A percentile compares a stretch with the other conserved stretches of the same genome.
Conservation (phyloP, 2,113 vertebrate species). For the Barnardius zonarius region DNA sequence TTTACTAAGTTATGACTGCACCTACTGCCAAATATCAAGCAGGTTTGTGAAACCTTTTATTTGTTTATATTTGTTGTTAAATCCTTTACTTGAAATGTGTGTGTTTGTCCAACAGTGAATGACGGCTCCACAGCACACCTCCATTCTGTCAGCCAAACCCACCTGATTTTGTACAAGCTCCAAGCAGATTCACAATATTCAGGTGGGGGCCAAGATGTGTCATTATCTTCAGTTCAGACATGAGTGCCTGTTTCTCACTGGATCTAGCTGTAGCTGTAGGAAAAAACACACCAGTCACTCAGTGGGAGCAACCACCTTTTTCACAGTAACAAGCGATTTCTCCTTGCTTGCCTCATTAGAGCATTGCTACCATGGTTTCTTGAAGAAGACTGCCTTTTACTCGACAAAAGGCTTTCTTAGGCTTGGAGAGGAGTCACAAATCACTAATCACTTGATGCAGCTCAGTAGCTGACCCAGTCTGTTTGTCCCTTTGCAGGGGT, state of each 20-base stretch:
- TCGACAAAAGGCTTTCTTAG: background rate
- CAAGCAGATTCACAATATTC: constrained; percentile 96
- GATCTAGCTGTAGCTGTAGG: constrained; percentile 92
- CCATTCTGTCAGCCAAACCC: background rate
- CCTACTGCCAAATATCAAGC: background rate
- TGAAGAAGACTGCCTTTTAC: background rate
- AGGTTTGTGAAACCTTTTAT: background rate
- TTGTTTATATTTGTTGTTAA: background rate
- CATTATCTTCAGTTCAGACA: constrained; percentile 99
- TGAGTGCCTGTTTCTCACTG: constrained; percentile 97
- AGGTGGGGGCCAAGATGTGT: constrained; percentile 96
- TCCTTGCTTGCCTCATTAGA: background rate
- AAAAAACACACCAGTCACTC: background rate
- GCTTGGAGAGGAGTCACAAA: background rate
- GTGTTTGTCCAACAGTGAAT: background rate
- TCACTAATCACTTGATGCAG: background rate
- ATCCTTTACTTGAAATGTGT: background rate
- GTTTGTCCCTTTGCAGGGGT: background rate
- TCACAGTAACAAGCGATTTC: background rate
- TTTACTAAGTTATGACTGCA: background rate
- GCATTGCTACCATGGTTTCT: background rate
- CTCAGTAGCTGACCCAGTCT: background rate
- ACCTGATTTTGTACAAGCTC: constrained; percentile 99
- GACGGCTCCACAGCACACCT: background rate
- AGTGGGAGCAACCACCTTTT: background rate